Base-by-base conservation (phyloP, 92 coral and sea anemone species). In the Porites cylindrica region DNA sequence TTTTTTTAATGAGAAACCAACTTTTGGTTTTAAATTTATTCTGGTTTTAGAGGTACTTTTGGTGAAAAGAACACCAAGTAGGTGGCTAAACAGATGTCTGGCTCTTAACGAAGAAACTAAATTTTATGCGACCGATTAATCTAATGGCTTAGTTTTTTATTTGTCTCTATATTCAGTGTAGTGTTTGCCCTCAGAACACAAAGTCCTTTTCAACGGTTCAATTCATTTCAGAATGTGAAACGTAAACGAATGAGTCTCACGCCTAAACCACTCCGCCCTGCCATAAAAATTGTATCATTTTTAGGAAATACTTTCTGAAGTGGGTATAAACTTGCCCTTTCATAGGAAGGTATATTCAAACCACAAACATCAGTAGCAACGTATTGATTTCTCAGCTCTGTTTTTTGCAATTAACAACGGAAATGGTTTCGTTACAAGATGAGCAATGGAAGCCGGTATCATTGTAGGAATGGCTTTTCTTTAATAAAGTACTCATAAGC, bases 31-130 rank as follows among this genome's bases (percentile, higher is more conserved):
- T 71, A 72, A 82, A 72, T 32, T 82, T 72, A 19, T 11, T 70
- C 13, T 23, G n/a, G 9, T 69, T 68, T 81, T 66, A 69, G 85
- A 81, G 85, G 67, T 54, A 76, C 73, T 81, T 53, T 26, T 23
- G 54, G 26, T 52, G 69, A 69, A 70, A 69, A 61, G 50, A 10
- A 65, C 18, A 11, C 79, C 70, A 21, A 60, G 79, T 72, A 79
- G 69, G 72, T 82, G 79, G 59, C 79, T 70, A 8, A 70, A 70
- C 59, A 11, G 67, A 69, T 70, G 11, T 61, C 18, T 65, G 10
- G 19, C 83, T 17, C 60, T n/a, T 50, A 18, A 38, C 23, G 16
- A 2, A 50, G 11, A 29, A 47, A 17, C 19, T 72, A 67, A 47
- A 59, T 54, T 9, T 54, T 9, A 54, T 54, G 60, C 16, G 60